phyloP scores from a whole-genome alignment of 2,113 vertebrate genomes.

The Malaclemys terrapin region DNA sequence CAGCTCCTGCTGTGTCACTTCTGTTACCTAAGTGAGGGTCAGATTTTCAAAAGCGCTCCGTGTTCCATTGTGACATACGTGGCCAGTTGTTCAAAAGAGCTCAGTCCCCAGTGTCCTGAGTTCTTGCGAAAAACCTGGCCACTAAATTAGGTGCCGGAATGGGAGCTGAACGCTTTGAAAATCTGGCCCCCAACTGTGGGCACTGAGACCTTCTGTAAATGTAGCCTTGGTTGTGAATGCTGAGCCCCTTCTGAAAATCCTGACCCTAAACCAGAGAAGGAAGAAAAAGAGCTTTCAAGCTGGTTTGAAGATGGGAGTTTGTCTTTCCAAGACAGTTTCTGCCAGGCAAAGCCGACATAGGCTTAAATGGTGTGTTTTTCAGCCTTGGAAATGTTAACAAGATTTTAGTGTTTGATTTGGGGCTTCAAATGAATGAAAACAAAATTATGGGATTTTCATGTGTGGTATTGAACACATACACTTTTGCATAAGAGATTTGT shows the following conservation, averaged over 20 bases:
- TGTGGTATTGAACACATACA: slow-evolving; percentile 1
- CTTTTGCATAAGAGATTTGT: slow-evolving; percentile 56
- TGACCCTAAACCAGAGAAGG: not conserved
- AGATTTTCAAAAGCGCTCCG: not conserved
- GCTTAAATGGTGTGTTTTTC: not conserved
- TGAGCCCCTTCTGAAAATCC: not conserved
- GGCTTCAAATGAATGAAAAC: slow-evolving; percentile 30
- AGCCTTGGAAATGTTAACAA: slow-evolving; percentile 27
- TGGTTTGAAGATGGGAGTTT: not conserved
- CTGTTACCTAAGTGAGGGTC: not conserved
- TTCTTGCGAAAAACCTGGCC: not conserved
- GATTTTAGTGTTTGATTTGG: slow-evolving; percentile 50
- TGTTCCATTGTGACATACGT: not conserved
- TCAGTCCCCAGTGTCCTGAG: not conserved
- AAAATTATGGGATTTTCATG: slow-evolving; percentile 52
- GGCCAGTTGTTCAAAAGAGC: not conserved
- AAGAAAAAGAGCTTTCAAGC: not conserved
- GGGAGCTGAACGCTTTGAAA: not conserved
- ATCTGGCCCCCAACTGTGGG: not conserved
- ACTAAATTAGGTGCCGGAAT: not conserved
- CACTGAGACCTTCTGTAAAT: not conserved
- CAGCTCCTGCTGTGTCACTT: not conserved
- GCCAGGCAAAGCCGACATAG: not conserved
- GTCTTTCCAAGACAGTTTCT: not conserved
- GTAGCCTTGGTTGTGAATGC: fast-evolving